Conservation (phyloP, 2,113 vertebrate species). For the Mixornis gularis region DNA sequence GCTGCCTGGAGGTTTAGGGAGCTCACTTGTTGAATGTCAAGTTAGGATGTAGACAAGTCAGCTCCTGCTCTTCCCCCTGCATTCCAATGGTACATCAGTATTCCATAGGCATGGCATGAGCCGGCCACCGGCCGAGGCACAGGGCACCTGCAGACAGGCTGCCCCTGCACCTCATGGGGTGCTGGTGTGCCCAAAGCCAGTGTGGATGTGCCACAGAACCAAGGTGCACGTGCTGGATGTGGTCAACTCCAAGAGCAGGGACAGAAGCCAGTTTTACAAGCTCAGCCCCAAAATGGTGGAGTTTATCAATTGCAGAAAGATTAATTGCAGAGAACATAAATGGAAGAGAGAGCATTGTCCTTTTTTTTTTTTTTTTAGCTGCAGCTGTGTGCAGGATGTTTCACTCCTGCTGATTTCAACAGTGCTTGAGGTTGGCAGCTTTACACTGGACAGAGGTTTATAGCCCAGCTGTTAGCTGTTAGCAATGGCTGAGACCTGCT, state of each 20-base stretch:
- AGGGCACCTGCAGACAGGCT: not conserved
- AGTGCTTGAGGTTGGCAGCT: not conserved
- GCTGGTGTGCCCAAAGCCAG: not conserved
- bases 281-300: not conserved
- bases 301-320: not conserved
- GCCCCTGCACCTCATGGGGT: not conserved
- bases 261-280: not conserved
- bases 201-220: not conserved
- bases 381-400: not conserved
- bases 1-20: not conserved
- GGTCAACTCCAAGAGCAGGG: not conserved
- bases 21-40: not conserved
- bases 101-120: not conserved
- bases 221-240: not conserved
- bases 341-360: not conserved
- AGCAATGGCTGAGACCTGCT: not conserved
- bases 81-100: fast-evolving
- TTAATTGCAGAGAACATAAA: not conserved
- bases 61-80: not conserved
- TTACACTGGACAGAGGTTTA: not conserved
- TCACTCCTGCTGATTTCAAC: not conserved
- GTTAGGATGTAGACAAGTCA: not conserved
- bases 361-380: not conserved
- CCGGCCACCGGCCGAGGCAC: too few relatives aligned
- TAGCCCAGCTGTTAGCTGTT: not conserved